phyloP scores from a whole-genome alignment of 2,113 vertebrate genomes.

The Sturnira hondurensis region DNA sequence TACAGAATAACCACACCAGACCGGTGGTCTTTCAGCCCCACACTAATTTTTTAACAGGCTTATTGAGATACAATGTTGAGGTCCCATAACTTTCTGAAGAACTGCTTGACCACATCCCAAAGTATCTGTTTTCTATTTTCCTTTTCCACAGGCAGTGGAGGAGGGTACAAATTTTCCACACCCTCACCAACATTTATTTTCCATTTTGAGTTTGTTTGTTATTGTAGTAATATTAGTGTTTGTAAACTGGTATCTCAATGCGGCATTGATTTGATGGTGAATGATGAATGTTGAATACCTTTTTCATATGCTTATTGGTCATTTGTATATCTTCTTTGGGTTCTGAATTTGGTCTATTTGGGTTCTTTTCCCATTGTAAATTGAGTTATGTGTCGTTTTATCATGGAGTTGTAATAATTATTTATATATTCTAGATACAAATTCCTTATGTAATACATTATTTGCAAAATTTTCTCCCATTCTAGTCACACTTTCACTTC shows the following conservation, averaged over 20 bases:
- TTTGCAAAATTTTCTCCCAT: not conserved
- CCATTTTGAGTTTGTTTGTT: not conserved
- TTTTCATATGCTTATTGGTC: not conserved
- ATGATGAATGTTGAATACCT: not conserved
- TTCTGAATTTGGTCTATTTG: not conserved
- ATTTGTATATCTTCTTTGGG: not conserved
- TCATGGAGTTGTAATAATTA: not conserved
- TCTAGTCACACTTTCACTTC: not conserved
- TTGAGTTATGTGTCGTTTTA: not conserved
- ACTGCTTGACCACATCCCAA: not conserved
- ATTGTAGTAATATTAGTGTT: not conserved
- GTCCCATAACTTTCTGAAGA: not conserved
- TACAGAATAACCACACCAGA: not conserved
- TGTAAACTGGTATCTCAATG: not conserved
- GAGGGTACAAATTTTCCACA: not conserved
- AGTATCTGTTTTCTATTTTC: not conserved
- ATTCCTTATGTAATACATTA: not conserved
- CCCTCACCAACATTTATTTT: not conserved
- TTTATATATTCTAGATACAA: not conserved
- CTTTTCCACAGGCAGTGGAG: not conserved
- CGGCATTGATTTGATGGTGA: not conserved
- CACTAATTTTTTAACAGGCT: not conserved
- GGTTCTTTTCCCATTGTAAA: not conserved
- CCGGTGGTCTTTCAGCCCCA: not conserved
- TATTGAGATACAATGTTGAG: not conserved